Conservation (phyloP, 2,888 invertebrate genomes). For the Ceratothoa steindachneri region DNA sequence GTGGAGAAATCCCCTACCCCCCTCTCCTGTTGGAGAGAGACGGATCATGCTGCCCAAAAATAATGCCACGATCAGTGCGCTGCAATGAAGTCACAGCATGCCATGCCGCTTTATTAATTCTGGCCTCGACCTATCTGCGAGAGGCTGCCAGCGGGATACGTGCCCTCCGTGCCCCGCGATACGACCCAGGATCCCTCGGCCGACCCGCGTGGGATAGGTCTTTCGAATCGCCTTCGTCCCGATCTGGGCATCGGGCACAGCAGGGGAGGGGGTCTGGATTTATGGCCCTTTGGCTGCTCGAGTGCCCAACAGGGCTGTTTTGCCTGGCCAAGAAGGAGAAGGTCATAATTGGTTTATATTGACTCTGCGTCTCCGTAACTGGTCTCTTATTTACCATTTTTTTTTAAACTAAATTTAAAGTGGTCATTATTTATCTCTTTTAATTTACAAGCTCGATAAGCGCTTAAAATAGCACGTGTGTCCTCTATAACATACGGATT, state of each 20-base stretch:
- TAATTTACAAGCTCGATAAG: conserved; percentile 12
- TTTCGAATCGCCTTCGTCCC: not conserved
- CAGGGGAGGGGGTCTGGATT: not conserved
- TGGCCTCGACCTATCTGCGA: too few species aligned
- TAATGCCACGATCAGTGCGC: not conserved
- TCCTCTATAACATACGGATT: not conserved
- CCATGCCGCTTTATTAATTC: not conserved
- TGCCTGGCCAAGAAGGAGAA: not conserved
- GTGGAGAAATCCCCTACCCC: not conserved
- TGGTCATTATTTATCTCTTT: conserved; percentile 2
- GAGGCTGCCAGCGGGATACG: too few species aligned
- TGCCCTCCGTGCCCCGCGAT: not conserved
- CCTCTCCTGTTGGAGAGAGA: not conserved
- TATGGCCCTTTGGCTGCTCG: not conserved
- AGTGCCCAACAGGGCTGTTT: not conserved
- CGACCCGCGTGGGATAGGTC: not conserved
- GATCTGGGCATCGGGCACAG: conserved; percentile 2
- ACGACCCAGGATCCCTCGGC: not conserved
- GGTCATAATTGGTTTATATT: conserved; percentile 7
- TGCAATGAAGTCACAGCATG: conserved; percentile 5
- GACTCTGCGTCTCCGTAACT: not conserved
- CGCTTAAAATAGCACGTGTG: conserved; percentile 6
- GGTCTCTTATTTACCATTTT: not conserved
- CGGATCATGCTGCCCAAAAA: not conserved
- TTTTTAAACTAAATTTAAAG: not conserved